Base-by-base conservation (phyloP, 1,140 invertebrate genomes). In the Drosophila yakuba region DNA sequence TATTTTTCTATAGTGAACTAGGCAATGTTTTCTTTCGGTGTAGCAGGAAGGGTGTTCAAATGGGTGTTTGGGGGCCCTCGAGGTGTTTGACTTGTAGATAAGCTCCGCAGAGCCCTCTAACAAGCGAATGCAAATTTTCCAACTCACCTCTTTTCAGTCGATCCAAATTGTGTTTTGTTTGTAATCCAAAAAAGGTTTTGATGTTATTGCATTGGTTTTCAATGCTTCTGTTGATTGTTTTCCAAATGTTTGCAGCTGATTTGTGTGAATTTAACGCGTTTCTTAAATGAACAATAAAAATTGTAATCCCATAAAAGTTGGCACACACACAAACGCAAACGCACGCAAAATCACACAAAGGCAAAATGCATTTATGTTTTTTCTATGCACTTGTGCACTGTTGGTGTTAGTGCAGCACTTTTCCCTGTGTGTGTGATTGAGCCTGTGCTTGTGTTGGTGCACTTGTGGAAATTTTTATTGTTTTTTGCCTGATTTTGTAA, bases 401-500 rank as follows among this genome's bases (percentile, higher is more conserved):
- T 17, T 72, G 32, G 68, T 58, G 35, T 58, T 57, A 28, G 41
- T 58, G 54, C 25, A 58, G 68, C 66, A 72, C 36, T 58, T 72
- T 72, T 72, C 67, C 50, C 50, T 71, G 48, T 12, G 32, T 28
- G 28, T 32, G 32, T 32, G 32, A 32, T 32, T 32, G 56, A 15
- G 28, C 17, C 44, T 43, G 63, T 20, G 36, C 32, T 17, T 71
- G 68, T 72, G 51, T 71, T 41, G 39, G 68, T 71, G 68, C 36
- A 58, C 54, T 72, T 72, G 68, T 72, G 68, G 68, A 72, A 71
- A 71, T 58, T 69, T 71, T 43, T 71, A 71, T 71, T 47, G 68
- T 36, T 71, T 66, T 72, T 71, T 71, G n/a, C 20, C 28, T 72
- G 66, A 72, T 72, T 72, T 72, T 71, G 67, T 72, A 72, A 71